A percentile compares a stretch with the other conserved stretches of the same genome.
Evolutionary conservation across 1,140 invertebrate genomes (phyloP).

Genomic region (Asobara japonica): DNA sequence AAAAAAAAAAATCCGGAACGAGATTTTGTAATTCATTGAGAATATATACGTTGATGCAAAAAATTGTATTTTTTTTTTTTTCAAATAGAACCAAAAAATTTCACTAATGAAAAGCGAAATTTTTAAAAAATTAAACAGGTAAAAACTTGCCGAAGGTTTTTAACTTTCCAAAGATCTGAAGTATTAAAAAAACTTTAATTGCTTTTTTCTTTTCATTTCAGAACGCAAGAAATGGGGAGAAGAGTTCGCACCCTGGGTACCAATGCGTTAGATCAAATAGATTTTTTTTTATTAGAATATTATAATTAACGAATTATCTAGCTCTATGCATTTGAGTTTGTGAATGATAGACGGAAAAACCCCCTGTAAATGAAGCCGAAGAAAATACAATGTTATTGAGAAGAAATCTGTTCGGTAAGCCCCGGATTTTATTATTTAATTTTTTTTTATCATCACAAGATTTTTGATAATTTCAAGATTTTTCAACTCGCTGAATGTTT

Average conservation of each 20-base stretch:
- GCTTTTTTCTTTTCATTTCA: slow-evolving; percentile 60
- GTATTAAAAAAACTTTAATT: too few relatives aligned
- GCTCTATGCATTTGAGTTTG: slow-evolving; percentile 6
- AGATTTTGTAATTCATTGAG: too few relatives aligned
- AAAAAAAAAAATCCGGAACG: too few relatives aligned
- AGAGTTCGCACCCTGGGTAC: slow-evolving; percentile 71
- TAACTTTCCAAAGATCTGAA: too few relatives aligned
- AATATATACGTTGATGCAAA: too few relatives aligned
- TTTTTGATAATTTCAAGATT: too few relatives aligned
- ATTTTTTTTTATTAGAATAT: slow-evolving; percentile 19
- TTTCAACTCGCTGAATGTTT: not conserved
- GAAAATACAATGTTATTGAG: slow-evolving; percentile 24
- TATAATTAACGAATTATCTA: not conserved
- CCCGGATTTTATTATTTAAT: not conserved
- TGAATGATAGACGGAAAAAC: not conserved
- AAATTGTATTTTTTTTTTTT: too few relatives aligned
- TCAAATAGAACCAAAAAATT: too few relatives aligned
- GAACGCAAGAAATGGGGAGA: slow-evolving; percentile 73
- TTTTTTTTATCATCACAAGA: too few relatives aligned
- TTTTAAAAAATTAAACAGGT: too few relatives aligned
- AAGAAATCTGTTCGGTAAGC: not conserved
- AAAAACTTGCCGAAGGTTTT: too few relatives aligned
- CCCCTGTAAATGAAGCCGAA: slow-evolving; percentile 11
- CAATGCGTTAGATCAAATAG: slow-evolving; percentile 69
- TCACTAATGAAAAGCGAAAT: too few relatives aligned